Conservation (phyloP, 2,888 invertebrate genomes). For the Therioaphis trifolii region DNA sequence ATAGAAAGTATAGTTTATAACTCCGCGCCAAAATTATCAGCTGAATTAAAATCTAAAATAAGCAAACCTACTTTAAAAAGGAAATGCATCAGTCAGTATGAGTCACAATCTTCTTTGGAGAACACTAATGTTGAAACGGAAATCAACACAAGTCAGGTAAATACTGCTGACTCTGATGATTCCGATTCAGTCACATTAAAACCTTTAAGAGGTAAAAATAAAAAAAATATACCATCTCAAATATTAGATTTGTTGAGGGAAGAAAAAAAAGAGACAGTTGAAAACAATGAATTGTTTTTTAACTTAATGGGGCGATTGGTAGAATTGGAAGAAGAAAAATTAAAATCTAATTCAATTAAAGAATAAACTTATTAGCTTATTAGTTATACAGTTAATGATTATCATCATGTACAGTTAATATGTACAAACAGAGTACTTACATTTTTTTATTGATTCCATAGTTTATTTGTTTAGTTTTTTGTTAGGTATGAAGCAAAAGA, state of each 20-base stretch:
- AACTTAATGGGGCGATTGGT: no score
- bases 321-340: constrained; percentile 8
- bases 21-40: not conserved
- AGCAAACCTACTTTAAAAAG: constrained; percentile 10
- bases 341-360: constrained; percentile 1
- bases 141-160: not conserved
- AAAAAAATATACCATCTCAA: no score
- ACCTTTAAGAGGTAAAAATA: not conserved
- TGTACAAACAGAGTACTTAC: no score
- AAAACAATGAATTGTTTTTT: no score
- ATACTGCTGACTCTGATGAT: not conserved
- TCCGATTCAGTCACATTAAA: not conserved
- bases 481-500: no score
- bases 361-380: no score
- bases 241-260: no score
- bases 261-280: no score
- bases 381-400: no score
- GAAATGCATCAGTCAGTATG: not conserved
- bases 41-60: not conserved
- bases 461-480: no score
- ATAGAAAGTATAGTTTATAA: not conserved
- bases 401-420: no score
- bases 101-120: not conserved
- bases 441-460: no score
- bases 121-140: not conserved